Base-by-base conservation (phyloP, 2,888 invertebrate genomes). In the Dolomedes plantarius region DNA sequence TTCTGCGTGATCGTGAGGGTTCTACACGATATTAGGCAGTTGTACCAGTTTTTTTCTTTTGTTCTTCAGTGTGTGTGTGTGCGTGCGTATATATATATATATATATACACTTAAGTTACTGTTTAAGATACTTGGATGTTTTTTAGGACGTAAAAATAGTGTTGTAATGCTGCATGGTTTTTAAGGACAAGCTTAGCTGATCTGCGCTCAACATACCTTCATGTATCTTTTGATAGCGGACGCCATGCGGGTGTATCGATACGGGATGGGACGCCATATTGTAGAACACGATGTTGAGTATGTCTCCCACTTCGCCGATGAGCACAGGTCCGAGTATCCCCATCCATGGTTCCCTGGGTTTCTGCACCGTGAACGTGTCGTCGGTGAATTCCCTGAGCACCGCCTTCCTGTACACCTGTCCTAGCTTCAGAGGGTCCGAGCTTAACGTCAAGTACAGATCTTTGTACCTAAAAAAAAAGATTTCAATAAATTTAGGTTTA, bases 231-330 rank as follows among this genome's bases (percentile, higher is more conserved):
- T 79, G 78, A 50, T 88, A 88, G 27, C 86, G 56, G 32, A 88
- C 88, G 50, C 88, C 88, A 64, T 88, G 88, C 23, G 88, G 88
- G 67, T 88, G 88, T 27, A 88, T 78, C 3, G 88, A 87, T 23
- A 81, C 39, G 31, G 89, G 88, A 32, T 79, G 80, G 0, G 88
- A 78, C 5, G 88, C 89, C 75, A 81, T 88, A 64, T 89, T 89
- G 41, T 76, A 81, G 36, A 89, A 88, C 0, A 79, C 56, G 3
- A 89, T 86, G 27, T 81, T 78, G n/a, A 88, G 67, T 11, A 85
- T 88, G 69, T 91, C 90, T 5, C 90, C 90, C n/a, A 90, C 89
- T 85, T 90, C 90, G 13, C 89, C 90, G 41, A 88, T 80, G 11
- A 91, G 89, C 13, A 89, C 86, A 0, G 91, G 90, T 0, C 91